A percentile compares a stretch with the other conserved stretches of the same genome.
These are phyloP conservation scores for Anguilla marmorata DNA, from an alignment of 2,797 vertebrate genomes.

Conservation along the genomic window DNA sequence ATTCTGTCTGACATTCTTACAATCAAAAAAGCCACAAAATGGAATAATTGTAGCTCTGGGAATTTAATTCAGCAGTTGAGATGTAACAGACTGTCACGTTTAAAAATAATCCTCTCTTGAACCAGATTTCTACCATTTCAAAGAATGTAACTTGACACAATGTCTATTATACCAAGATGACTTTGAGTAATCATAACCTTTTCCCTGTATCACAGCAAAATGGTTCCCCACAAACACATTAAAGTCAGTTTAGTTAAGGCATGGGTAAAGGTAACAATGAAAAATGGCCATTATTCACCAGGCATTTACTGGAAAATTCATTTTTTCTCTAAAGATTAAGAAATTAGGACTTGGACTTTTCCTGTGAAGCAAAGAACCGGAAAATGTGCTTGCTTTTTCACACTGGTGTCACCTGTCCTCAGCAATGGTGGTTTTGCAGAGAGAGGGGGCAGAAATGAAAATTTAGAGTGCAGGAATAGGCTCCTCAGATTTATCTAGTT, in stretches of 20 bases:
- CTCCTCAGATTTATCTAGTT: conserved; percentile 5
- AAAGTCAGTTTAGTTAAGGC: neutral
- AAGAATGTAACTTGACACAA: neutral
- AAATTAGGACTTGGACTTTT: neutral
- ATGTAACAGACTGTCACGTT: conserved; percentile 17
- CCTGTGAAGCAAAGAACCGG: neutral
- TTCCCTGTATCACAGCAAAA: neutral
- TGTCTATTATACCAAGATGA: neutral
- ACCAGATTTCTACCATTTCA: neutral
- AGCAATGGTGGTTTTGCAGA: neutral
- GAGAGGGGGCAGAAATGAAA: neutral
- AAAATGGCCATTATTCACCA: neutral
- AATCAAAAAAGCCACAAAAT: neutral
- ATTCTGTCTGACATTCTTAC: neutral
- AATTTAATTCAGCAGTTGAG: neutral
- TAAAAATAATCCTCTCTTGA: neutral
- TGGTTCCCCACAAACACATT: neutral
- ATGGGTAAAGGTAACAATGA: neutral
- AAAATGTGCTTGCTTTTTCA: neutral
- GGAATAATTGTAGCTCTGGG: conserved; percentile 13
- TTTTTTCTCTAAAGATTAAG: neutral
- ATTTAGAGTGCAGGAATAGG: neutral
- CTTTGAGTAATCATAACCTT: neutral
- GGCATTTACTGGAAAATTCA: neutral
- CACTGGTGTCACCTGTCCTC: neutral